These are phyloP conservation scores for Bos javanicus DNA, from an alignment of 2,113 vertebrate genomes.

Conservation along the genomic window DNA sequence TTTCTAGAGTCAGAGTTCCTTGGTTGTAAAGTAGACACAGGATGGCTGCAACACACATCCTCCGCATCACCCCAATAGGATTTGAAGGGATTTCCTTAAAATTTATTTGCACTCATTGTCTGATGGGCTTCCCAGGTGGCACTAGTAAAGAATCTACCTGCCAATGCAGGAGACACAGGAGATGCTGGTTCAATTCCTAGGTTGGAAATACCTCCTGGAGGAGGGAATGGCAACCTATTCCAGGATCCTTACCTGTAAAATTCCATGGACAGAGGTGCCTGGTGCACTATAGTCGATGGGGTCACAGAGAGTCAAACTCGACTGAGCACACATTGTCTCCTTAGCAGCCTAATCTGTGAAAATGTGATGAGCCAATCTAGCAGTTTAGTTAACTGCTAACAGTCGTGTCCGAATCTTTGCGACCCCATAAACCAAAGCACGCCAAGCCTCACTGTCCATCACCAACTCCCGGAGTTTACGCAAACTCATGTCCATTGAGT, in stretches of 20 bases:
- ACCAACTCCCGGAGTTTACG: not conserved
- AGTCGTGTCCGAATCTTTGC: accelerated
- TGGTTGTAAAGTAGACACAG: not conserved
- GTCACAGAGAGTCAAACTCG: not conserved
- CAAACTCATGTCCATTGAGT: not conserved
- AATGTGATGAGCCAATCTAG: not conserved
- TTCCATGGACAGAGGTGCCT: not conserved
- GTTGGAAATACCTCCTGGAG: not conserved
- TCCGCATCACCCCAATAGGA: not conserved
- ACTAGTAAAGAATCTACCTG: not conserved
- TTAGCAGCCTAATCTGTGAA: too few relatives aligned
- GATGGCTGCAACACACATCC: not conserved
- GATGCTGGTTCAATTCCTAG: not conserved
- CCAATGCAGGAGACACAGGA: not conserved
- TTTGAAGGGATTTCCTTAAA: not conserved
- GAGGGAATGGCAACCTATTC: not conserved
- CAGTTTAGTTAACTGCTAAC: not conserved
- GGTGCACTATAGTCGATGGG: not conserved
- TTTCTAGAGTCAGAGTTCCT: not conserved
- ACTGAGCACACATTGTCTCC: not conserved
- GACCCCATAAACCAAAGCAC: accelerated
- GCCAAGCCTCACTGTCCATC: not conserved
- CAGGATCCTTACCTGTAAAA: not conserved
- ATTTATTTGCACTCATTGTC: not conserved
- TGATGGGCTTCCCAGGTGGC: not conserved